Percentiles rank a stretch among this genome's conserved stretches.
Evolutionary conservation across 2,888 invertebrate genomes (phyloP).

Genomic region (Diarsia mendica): DNA sequence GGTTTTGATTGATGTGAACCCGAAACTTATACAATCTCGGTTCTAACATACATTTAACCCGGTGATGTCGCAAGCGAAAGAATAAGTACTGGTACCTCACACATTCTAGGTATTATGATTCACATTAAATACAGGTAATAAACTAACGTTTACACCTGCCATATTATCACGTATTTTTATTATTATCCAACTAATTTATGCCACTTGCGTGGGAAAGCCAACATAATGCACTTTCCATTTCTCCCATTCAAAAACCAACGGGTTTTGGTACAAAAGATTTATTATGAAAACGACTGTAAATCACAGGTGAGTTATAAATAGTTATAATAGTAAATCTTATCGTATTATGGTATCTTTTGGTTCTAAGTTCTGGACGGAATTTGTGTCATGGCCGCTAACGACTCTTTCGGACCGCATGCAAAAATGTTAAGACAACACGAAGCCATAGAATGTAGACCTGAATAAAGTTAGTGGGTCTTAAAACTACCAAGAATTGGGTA

Average conservation of each 20-base stretch:
- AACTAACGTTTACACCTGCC: constrained; percentile 33
- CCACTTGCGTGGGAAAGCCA: constrained; percentile 49
- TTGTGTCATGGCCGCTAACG: constrained; percentile 67
- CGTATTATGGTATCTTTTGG: constrained; percentile 38
- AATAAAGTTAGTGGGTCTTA: constrained; percentile 21
- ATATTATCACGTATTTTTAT: constrained; percentile 45
- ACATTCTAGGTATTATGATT: constrained; percentile 13
- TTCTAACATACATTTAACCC: neutral
- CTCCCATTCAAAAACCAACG: constrained; percentile 41
- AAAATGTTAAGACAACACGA: constrained; percentile 53
- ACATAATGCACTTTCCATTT: constrained; percentile 61
- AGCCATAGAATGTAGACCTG: constrained; percentile 31
- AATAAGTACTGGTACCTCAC: constrained; percentile 8
- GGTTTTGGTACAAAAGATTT: constrained; percentile 20
- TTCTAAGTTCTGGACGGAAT: constrained; percentile 62
- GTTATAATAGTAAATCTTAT: constrained; percentile 29
- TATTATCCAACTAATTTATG: constrained; percentile 48
- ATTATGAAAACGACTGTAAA: constrained; percentile 21
- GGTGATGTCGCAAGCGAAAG: neutral
- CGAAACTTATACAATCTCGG: neutral
- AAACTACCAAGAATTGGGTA: constrained; percentile 32
- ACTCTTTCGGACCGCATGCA: constrained; percentile 58
- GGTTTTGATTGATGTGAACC: neutral
- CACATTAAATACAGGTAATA: constrained; percentile 12
- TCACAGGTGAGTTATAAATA: no score